These are phyloP conservation scores for Eristalis tenax DNA, from an alignment of 2,888 invertebrate species.

Conservation along the genomic window DNA sequence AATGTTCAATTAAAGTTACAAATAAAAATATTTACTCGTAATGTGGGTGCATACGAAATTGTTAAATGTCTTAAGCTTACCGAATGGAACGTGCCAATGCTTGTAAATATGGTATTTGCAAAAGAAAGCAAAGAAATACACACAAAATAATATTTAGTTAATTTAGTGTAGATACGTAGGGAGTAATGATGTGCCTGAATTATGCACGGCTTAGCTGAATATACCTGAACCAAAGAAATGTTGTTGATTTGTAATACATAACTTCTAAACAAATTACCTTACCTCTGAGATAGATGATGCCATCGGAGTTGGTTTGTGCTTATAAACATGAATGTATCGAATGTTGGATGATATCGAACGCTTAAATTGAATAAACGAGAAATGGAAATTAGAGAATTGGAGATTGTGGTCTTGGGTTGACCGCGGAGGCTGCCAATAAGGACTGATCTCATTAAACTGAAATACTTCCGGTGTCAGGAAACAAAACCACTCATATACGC, in stretches of 20 bases:
- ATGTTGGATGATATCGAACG: too few species aligned
- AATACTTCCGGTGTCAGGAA: too few species aligned
- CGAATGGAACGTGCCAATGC: conserved; percentile 46
- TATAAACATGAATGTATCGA: too few species aligned
- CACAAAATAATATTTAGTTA: neutral
- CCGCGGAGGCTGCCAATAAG: too few species aligned
- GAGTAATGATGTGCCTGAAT: conserved; percentile 45
- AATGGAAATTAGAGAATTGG: too few species aligned
- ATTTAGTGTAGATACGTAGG: conserved; percentile 16
- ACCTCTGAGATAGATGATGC: neutral
- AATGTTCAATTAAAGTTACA: neutral
- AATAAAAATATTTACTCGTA: neutral
- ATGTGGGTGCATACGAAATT: conserved; percentile 5
- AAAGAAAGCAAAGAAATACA: neutral
- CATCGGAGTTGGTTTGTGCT: neutral
- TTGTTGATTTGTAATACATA: conserved; percentile 9
- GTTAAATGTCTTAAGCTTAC: conserved; percentile 40
- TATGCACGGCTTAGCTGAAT: conserved; percentile 42
- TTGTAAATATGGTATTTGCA: conserved; percentile 23
- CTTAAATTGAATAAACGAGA: too few species aligned
- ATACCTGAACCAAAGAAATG: conserved; percentile 24
- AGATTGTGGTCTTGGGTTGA: too few species aligned
- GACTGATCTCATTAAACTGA: too few species aligned
- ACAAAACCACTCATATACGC: too few species aligned
- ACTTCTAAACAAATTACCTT: neutral